Evolutionary conservation across 1,140 invertebrate genomes (phyloP), one percentile per base, ranked within the genome.

Genomic region (Macrotrachela quadricornifera): DNA sequence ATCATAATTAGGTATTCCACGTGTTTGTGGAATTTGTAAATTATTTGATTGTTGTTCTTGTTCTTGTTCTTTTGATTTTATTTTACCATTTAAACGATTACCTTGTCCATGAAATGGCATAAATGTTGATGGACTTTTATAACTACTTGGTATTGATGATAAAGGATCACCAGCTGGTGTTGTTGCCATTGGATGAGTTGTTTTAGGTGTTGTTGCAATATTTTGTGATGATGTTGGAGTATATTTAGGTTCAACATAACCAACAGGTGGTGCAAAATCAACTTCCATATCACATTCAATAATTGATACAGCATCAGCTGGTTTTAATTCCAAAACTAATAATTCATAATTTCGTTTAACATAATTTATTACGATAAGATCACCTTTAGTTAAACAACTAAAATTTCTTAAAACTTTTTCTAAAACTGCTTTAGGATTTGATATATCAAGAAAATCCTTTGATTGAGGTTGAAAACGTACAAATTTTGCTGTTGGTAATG

Each of bases 221-320:
- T 30, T 30, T 30, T 30, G 21, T 30, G 21, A 30, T 30, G 21
- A 30, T 30, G 21, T 30, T 30, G 21, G 21, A 30, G 21, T 30
- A 30, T 30, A 30, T 30, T 30, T 46, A 6, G 51, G 51, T 17
- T 53, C 51, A 39, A 46, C 44, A 18, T 53, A 53, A 12, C 51
- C 51, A 21, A 92, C 80, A 3, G 90, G 88, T 15, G 88, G 77
- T 17, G 85, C 88, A 74, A 95, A 95, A 63, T 96, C 90, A 1
- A 94, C 91, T 74, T 97, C 95, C 88, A 99, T 95, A 73, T 99
- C 92, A 75, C 94, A 99, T 73, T 99, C 94, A 61, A 97, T 96
- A 58, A 99, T 97, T 62, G 80, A 87, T 15, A 99, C 90, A 13
- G 92, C 92, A 65, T 80, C 76, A 10, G 81, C 83, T 1, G 94